Conservation (phyloP, 2,888 invertebrate genomes). For the Drosophila falleni region DNA sequence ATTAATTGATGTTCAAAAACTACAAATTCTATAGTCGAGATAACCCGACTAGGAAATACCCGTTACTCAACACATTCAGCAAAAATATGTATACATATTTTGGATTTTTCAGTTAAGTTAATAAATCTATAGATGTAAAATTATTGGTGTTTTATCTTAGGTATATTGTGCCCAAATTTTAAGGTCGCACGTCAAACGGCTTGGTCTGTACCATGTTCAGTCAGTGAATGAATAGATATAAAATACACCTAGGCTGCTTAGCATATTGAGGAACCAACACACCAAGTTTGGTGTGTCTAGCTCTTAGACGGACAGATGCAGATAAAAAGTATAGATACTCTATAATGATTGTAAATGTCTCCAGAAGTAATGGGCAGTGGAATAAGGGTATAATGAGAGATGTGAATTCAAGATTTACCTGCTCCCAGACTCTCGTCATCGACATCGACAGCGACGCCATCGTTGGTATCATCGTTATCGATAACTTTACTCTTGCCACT, state of each 20-base stretch:
- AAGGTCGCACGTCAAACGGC: no score
- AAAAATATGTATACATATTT: no score
- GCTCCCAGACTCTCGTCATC: constrained; percentile 82
- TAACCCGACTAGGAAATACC: neutral
- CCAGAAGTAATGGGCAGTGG: neutral
- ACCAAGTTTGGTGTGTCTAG: neutral
- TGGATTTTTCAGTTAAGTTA: no score
- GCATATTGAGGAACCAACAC: neutral
- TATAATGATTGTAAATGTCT: no score
- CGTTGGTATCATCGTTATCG: constrained; percentile 80
- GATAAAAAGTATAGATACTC: no score
- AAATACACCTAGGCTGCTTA: no score
- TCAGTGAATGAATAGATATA: no score
- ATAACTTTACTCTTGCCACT: constrained; percentile 61
- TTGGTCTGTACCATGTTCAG: no score
- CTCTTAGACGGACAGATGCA: neutral
- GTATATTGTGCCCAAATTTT: no score
- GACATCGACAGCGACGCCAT: constrained; percentile 72
- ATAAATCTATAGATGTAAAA: no score
- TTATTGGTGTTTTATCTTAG: no score
- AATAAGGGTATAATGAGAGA: neutral
- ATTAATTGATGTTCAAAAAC: neutral
- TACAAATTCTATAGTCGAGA: neutral
- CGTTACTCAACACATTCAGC: neutral
- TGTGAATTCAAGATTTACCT: constrained; percentile 54